Conservation (phyloP, 2,113 vertebrate genomes). For the Scatophagus argus region DNA sequence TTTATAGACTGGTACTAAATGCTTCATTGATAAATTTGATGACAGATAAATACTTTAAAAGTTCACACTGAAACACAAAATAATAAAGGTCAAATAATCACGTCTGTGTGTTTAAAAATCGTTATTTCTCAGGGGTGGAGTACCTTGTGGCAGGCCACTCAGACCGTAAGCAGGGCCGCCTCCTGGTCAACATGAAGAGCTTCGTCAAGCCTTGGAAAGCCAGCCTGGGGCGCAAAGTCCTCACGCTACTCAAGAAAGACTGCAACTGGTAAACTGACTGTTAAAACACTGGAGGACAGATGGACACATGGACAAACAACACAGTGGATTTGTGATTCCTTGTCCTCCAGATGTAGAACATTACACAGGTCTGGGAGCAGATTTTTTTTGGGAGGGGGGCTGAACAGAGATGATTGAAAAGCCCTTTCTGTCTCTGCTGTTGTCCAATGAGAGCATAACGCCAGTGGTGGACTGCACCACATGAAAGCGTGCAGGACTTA, state of each 20-base stretch:
- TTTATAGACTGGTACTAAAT: no score
- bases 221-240: conserved; percentile 90
- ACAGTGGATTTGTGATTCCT: conserved; percentile 20
- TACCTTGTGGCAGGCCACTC: conserved; percentile 95
- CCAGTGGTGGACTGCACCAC: conserved; percentile 8
- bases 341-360: conserved; percentile 50
- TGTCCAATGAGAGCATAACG: conserved; percentile 34
- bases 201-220: conserved; percentile 96
- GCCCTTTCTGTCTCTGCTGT: conserved; percentile 36
- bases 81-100: not conserved
- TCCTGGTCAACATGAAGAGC: conserved; percentile 98
- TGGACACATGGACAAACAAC: conserved; percentile 28
- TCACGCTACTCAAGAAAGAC: conserved; percentile 90
- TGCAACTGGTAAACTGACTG: conserved; percentile 85
- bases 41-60: not conserved
- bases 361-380: conserved; percentile 8
- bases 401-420: conserved; percentile 17
- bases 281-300: not conserved
- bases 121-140: conserved; percentile 85
- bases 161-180: conserved; percentile 88
- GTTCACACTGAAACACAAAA: not conserved
- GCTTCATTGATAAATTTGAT: no score
- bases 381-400: not conserved
- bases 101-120: no score
- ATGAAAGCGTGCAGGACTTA: conserved; percentile 31